Base-by-base conservation (phyloP, 2,113 vertebrate genomes). In the Cardinalis cardinalis region DNA sequence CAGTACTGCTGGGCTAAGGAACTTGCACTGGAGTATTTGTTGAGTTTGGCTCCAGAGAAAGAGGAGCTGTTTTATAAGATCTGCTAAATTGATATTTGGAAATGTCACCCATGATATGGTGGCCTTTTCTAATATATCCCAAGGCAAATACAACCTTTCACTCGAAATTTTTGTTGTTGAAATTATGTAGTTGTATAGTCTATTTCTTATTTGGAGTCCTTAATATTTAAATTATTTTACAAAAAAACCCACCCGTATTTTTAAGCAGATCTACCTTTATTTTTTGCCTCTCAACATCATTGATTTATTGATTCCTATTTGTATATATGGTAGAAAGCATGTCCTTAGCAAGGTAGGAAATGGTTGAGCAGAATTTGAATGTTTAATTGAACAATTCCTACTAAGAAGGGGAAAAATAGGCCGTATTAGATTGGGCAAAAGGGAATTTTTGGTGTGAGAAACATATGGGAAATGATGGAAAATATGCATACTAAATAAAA, bases 31-130 rank as follows among this genome's bases (percentile, higher is more conserved):
- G 8, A 60, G 6, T 46, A 20, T 86, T 89, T 89, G 36, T 44
- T 90, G 52, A 48, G 21, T 88, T 71, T 78, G 10, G 14, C 41
- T 63, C 28, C 48, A 34, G 65, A 74, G 49, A 87, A 84, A 88
- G n/a, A 63, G 19, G 41, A 93, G 14, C 40, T 60, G 17, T 81
- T 93, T 88, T 28, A 48, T 44, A 81, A 84, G 68, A 74, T 60
- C n/a, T 55, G 41, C 40, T 70, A 88, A 92, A 92, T 48, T 92
- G 70, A 48, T 88, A 88, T 90, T 96, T 90, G 74, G 44, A 94
- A 96, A 94, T 90, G 76, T 90, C 80, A 92, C 60, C 18, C 2
- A 1, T 74, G 36, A 75, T 78, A 52, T 32, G 31, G n/a, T 87
- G 61, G 48, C 61, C 78, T 96, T 95, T 96, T 90, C 65, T 88